These are phyloP conservation scores for Bombus ignitus DNA, from an alignment of 1,140 invertebrate species.

Conservation along the genomic window DNA sequence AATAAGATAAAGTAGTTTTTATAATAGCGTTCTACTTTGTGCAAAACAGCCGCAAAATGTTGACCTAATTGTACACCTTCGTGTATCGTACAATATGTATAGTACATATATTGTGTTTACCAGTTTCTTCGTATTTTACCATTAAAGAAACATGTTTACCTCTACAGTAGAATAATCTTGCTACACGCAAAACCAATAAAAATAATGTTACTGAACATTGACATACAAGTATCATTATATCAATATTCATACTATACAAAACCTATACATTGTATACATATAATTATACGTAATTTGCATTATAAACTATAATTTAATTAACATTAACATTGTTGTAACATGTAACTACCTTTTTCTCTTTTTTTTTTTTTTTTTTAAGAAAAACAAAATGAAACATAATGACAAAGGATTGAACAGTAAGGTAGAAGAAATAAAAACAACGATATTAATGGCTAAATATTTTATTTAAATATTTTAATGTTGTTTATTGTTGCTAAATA, in stretches of 20 bases:
- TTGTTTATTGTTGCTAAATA: not conserved
- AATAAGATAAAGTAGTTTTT: not conserved
- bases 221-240: too few species aligned
- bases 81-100: not conserved
- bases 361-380: too few species aligned
- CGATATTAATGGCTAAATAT: not conserved
- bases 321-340: too few species aligned
- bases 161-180: not conserved
- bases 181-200: not conserved
- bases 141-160: not conserved
- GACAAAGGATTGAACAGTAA: too few species aligned
- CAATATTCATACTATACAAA: not conserved
- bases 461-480: not conserved
- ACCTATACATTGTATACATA: too few species aligned
- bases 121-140: not conserved
- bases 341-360: too few species aligned
- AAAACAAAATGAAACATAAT: not conserved
- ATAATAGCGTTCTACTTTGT: not conserved
- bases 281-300: too few species aligned
- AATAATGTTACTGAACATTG: not conserved
- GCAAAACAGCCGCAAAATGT: not conserved
- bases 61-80: not conserved
- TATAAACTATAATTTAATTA: too few species aligned
- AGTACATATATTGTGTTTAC: not conserved
- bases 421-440: too few species aligned